These are phyloP conservation scores for Latheticus oryzae DNA, from an alignment of 2,888 invertebrate genomes.

Conservation along the genomic window DNA sequence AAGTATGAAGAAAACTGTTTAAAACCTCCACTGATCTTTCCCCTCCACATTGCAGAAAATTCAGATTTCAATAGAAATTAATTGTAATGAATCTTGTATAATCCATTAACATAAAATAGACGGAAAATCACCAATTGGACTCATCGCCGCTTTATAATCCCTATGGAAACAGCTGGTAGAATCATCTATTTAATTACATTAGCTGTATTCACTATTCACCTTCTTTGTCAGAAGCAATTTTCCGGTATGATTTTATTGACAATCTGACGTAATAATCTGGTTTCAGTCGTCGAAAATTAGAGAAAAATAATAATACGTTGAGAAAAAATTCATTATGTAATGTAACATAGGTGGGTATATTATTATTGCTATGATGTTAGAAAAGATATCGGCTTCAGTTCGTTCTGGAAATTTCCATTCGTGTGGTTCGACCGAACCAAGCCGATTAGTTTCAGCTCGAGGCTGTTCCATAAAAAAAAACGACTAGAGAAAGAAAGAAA, in stretches of 20 bases:
- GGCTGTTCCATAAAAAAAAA: conserved; percentile 11
- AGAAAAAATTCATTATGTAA: background rate
- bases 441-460: conserved; percentile 15
- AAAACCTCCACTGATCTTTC: no score
- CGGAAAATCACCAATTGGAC: no score
- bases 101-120: no score
- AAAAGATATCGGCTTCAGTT: conserved; percentile 3
- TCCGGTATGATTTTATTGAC: conserved; percentile 10
- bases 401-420: conserved; percentile 22
- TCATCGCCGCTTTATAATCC: no score
- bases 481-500: conserved; percentile 17
- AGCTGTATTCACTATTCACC: conserved; percentile 2
- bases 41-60: no score
- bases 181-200: no score
- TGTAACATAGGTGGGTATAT: conserved; percentile 1
- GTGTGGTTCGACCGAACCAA: conserved; percentile 5
- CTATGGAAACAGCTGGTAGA: no score
- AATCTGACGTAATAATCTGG: background rate
- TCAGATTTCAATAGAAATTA: no score
- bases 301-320: conserved; percentile 2
- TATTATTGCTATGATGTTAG: no score
- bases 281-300: background rate
- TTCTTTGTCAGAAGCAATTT: conserved; percentile 4
- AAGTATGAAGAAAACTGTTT: no score
- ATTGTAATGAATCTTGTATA: no score